Percentiles rank a stretch among this genome's conserved stretches.
Evolutionary conservation across 1,140 invertebrate species (phyloP).

Genomic region (Leptinotarsa texana): DNA sequence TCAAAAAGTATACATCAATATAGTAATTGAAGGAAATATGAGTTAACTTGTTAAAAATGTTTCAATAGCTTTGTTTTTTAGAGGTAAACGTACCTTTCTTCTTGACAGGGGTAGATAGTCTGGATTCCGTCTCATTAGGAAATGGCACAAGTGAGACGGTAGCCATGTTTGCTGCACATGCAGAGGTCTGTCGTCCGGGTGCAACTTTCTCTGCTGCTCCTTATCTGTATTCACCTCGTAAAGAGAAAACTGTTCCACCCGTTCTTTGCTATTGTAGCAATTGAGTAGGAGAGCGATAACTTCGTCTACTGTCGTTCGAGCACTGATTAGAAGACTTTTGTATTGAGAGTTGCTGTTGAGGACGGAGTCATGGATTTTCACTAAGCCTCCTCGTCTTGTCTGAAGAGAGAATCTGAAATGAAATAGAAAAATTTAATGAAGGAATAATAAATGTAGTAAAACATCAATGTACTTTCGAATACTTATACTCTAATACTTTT

Average conservation of each 20-base stretch:
- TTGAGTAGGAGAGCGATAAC: conserved; percentile 81
- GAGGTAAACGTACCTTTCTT: conserved; percentile 57
- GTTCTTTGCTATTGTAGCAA: conserved; percentile 82
- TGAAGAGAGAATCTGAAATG: conserved; percentile 81
- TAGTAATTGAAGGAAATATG: no score
- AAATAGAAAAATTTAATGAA: neutral
- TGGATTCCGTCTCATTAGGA: conserved; percentile 76
- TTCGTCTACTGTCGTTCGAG: conserved; percentile 87
- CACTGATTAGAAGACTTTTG: conserved; percentile 87
- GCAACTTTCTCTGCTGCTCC: conserved; percentile 83
- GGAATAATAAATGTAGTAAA: no score
- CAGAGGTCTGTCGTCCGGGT: conserved; percentile 83
- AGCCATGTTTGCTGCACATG: conserved; percentile 79
- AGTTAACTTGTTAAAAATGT: no score
- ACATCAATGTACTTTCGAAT: no score
- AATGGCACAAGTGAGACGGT: conserved; percentile 68
- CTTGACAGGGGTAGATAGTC: conserved; percentile 71
- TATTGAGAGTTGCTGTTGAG: conserved; percentile 90
- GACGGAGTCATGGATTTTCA: conserved; percentile 89
- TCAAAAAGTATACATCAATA: no score
- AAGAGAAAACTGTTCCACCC: conserved; percentile 82
- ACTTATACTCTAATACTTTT: no score
- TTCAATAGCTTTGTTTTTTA: no score
- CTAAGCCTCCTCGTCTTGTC: conserved; percentile 80
- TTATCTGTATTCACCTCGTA: conserved; percentile 77